Evolutionary conservation across 2,113 vertebrate species (phyloP).

Genomic region (Microcebus tavaratra): DNA sequence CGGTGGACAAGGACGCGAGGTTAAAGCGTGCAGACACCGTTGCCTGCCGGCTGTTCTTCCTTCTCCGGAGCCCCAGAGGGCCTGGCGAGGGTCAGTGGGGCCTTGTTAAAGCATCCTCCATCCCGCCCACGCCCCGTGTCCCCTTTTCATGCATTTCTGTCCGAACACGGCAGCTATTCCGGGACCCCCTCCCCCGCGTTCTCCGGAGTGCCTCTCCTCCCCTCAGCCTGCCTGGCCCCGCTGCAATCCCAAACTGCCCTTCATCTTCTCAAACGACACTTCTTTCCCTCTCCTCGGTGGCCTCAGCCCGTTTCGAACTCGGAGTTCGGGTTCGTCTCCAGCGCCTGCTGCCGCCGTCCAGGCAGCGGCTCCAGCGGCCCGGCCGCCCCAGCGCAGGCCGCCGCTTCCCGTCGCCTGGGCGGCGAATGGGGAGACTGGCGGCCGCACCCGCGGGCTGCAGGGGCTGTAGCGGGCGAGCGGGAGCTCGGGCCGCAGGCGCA

Average conservation of each 20-base stretch:
- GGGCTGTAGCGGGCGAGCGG: not conserved
- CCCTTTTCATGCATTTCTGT: not conserved
- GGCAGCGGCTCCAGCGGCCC: accelerated
- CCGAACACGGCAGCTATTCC: not conserved
- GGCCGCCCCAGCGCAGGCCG: not conserved
- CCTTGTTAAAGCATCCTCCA: not conserved
- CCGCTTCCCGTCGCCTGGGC: not conserved
- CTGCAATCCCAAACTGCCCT: not conserved
- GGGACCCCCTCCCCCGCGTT: not conserved
- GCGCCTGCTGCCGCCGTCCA: not conserved
- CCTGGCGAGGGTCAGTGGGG: not conserved
- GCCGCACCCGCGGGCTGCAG: accelerated
- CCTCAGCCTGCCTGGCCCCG: not conserved
- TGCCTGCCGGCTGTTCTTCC: not conserved
- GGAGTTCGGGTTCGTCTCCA: not conserved
- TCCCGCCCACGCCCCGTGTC: not conserved
- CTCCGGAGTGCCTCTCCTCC: not conserved
- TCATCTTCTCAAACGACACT: not conserved
- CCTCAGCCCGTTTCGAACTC: not conserved
- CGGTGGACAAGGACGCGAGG: accelerated
- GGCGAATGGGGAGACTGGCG: not conserved
- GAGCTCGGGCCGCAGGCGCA: accelerated
- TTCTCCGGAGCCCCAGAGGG: not conserved
- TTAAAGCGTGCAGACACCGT: not conserved
- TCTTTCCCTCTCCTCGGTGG: not conserved